Percentiles rank a stretch among this genome's conserved stretches.
phyloP scores from a whole-genome alignment of 2,113 vertebrate genomes.

The Fregetta grallaria region DNA sequence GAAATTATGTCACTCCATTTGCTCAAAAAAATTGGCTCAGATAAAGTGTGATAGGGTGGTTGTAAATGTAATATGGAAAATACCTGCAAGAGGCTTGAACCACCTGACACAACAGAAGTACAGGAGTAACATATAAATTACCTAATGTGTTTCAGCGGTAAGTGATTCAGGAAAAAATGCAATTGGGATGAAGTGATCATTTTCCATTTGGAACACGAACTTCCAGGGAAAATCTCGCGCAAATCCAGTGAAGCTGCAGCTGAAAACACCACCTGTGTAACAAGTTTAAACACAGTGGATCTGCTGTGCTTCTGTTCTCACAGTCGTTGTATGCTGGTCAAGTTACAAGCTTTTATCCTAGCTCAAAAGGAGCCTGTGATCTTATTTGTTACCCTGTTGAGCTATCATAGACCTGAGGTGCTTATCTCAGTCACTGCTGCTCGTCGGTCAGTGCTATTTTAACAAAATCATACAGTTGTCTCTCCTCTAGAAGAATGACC shows the following conservation, averaged over 20 bases:
- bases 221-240: neutral
- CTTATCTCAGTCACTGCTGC: neutral
- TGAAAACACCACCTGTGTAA: neutral
- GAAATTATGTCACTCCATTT: neutral
- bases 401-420: neutral
- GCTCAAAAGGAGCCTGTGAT: neutral
- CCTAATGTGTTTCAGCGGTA: neutral
- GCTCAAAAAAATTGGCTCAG: neutral
- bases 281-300: neutral
- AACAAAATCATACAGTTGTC: neutral
- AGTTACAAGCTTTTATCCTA: neutral
- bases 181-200: neutral
- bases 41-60: neutral
- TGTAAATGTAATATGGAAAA: neutral
- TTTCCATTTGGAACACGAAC: neutral
- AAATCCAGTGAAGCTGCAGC: neutral
- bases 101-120: neutral
- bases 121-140: neutral
- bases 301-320: neutral
- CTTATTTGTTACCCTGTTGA: neutral
- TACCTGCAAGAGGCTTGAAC: neutral
- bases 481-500: neutral
- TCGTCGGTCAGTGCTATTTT: neutral
- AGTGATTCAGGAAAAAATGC: neutral
- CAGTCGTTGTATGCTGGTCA: rapidly evolving